Base-by-base conservation (phyloP, 2,888 invertebrate genomes). In the Ochropleura leucogaster region DNA sequence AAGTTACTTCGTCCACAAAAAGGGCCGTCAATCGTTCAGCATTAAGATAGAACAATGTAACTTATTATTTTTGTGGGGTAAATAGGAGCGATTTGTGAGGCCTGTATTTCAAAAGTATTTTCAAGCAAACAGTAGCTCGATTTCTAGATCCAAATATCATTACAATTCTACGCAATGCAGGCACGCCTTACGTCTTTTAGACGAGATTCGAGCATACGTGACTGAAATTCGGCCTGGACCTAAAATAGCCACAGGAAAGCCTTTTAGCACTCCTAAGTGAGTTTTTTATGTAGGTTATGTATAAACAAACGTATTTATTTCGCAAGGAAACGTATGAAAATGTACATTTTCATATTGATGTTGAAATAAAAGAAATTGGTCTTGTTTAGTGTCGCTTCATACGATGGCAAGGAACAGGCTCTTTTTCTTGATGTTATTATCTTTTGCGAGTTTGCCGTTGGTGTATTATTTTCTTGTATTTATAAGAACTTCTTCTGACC, bases 161-260 rank as follows among this genome's bases (percentile, higher is more conserved):
- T 67, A 74, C 69, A 75, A 73, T 70, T 68, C 14, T 5, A 60
- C 49, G 82, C 81, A 83, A 75, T 78, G 57, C 66, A 12, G 16
- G 40, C 55, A 73, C 67, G 77, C 69, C 47, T 74, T 55, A 65
- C 71, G 73, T 83, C 68, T 79, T 77, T 77, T 72, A 72, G 77
- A 67, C 63, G 68, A 83, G 77, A 72, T 79, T 75, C 44, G 30
- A 59, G 67, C 59, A 72, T 66, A 85, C 84, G 82, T 82, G 86
- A 83, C 86, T 78, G 44, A 79, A 85, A 82, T 85, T 79, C 72
- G 68, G 72, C 53, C 64, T 66, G 70, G 75, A 70, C 72, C 81
- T 82, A 67, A 71, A 57, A 72, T 63, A 40, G 69, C 65, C 65
- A 30, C 66, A 68, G 71, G 53, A 83, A 74, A 81, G 77, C 71